Evolutionary conservation across 2,888 invertebrate species (phyloP).

Genomic region (Cataglyphis cursor): DNA sequence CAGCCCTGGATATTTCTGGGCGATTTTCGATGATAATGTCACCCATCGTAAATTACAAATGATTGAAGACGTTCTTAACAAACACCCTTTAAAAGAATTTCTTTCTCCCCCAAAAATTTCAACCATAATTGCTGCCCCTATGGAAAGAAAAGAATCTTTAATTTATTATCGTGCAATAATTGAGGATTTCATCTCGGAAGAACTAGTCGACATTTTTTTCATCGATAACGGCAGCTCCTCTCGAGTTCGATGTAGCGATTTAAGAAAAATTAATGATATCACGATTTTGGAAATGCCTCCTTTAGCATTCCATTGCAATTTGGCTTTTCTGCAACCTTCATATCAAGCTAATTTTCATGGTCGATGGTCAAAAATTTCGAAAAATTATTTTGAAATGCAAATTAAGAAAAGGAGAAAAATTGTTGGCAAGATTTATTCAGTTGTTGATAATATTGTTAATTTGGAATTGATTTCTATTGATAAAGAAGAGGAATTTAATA

Average conservation of each 20-base stretch:
- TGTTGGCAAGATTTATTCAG: slow-evolving; percentile 90
- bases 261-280: slow-evolving; percentile 83
- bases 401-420: slow-evolving; percentile 81
- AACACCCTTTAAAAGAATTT: slow-evolving; percentile 70
- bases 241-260: slow-evolving; percentile 87
- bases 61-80: slow-evolving; percentile 81
- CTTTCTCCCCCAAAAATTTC: slow-evolving; percentile 86
- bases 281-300: slow-evolving; percentile 87
- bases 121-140: slow-evolving; percentile 89
- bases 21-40: not conserved
- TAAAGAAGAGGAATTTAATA: slow-evolving; percentile 81
- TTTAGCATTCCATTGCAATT: slow-evolving; percentile 91
- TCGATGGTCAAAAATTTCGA: slow-evolving; percentile 89
- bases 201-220: slow-evolving; percentile 89
- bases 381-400: slow-evolving; percentile 86
- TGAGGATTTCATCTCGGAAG: slow-evolving; percentile 47
- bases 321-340: slow-evolving; percentile 91
- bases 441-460: slow-evolving; percentile 91
- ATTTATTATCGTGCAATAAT: slow-evolving; percentile 79
- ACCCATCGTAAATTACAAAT: slow-evolving; percentile 76
- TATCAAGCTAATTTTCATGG: slow-evolving; percentile 88
- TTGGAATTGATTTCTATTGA: slow-evolving; percentile 88
- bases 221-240: slow-evolving; percentile 93
- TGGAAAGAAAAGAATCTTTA: slow-evolving; percentile 83
- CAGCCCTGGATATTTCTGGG: slow-evolving; percentile 39